Evolutionary conservation across 2,113 vertebrate genomes (phyloP).

Genomic region (Salvator merianae): DNA sequence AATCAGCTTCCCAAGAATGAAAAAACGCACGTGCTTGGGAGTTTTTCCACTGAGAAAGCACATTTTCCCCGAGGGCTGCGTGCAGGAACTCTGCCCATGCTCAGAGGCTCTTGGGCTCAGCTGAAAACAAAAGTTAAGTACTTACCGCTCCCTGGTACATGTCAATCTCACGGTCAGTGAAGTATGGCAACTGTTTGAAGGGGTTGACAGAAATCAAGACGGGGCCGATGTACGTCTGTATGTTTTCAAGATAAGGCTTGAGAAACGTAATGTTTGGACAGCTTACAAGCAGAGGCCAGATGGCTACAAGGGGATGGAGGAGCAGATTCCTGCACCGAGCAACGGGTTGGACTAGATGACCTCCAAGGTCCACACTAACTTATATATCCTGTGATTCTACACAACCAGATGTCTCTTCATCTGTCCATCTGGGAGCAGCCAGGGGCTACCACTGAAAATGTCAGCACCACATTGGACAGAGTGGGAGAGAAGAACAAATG

Average conservation of each 20-base stretch:
- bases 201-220: slow-evolving; percentile 86
- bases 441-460: too few species aligned
- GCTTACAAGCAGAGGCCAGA: background rate
- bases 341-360: background rate
- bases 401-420: too few species aligned
- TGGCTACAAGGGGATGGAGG: too few species aligned
- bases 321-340: background rate
- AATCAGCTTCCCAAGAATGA: too few species aligned
- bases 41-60: too few species aligned
- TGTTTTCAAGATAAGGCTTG: background rate
- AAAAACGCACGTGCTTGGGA: too few species aligned
- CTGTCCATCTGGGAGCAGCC: too few species aligned
- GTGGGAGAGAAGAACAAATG: too few species aligned
- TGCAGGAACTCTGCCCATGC: background rate
- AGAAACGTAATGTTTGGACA: background rate
- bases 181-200: slow-evolving; percentile 84
- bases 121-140: background rate
- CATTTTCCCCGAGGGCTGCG: too few species aligned
- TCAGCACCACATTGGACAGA: too few species aligned
- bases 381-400: too few species aligned
- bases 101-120: background rate
- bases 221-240: slow-evolving; percentile 83
- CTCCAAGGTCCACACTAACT: too few species aligned
- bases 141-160: slow-evolving; percentile 85
- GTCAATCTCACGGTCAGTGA: slow-evolving; percentile 81